A percentile compares a stretch with the other conserved stretches of the same genome.
Evolutionary conservation across 2,797 vertebrate species (phyloP).

Genomic region (Clarias fuscus): DNA sequence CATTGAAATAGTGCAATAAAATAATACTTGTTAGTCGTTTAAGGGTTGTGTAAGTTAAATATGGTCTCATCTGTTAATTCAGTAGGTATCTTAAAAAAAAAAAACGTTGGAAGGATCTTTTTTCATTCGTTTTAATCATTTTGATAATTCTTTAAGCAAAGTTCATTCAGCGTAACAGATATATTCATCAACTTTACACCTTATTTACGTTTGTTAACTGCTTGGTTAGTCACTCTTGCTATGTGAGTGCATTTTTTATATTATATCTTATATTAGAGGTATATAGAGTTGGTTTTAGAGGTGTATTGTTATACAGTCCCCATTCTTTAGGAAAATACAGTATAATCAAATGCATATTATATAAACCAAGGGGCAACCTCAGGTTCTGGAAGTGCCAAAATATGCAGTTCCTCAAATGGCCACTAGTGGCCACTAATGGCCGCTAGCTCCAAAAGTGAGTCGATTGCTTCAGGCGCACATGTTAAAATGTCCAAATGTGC

Average conservation of each 20-base stretch:
- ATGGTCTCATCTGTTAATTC: neutral
- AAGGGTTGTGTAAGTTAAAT: neutral
- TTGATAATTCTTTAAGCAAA: neutral
- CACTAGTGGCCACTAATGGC: no score
- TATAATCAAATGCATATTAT: no score
- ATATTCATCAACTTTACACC: neutral
- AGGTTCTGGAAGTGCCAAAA: no score
- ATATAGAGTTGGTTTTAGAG: neutral
- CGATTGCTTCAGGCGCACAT: no score
- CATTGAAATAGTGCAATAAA: neutral
- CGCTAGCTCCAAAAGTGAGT: no score
- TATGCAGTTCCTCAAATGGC: no score
- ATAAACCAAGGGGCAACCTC: no score
- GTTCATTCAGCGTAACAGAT: neutral
- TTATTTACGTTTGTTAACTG: neutral
- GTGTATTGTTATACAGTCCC: neutral
- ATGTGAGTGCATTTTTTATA: neutral
- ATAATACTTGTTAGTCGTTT: neutral
- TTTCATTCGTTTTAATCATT: no score
- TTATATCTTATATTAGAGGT: neutral
- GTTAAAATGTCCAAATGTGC: no score
- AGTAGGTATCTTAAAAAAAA: neutral
- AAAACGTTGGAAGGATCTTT: neutral
- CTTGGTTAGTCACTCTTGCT: neutral
- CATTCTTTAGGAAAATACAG: no score